Evolutionary conservation across 2,888 invertebrate genomes (phyloP), one percentile per base, ranked within the genome.

Genomic region (Sympetrum striolatum): DNA sequence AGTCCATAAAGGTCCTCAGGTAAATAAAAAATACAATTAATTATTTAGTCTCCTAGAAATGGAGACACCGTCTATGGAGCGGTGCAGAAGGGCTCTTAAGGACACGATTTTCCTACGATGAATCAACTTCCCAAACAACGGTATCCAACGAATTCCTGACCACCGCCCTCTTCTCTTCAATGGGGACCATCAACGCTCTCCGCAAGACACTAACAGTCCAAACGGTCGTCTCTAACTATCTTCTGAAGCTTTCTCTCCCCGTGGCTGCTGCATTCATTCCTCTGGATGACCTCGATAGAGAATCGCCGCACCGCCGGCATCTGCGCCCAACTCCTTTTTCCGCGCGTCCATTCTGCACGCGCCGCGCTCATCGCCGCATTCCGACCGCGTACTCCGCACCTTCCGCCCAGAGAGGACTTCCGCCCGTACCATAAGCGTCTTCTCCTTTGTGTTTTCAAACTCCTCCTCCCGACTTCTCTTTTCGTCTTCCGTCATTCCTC

Each of bases 371-470:
- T 35, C 35, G 37, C 39, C 60, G 86, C 86, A 86, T 86, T 86
- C 86, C 60, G 2, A 22, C 10, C 18, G 86, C 86, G 86, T 86
- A 86, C 82, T 35, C 60, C 18, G 53, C 35, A 82, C 58, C 86
- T 86, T 86, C 86, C 86, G 86, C 37, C 58, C 86, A 31, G 1
- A 31, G 1, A n/a, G 86, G 53, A 86, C 86, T 86, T 86, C 86
- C 86, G 86, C 60, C 86, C 86, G 22, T 18, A 12, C 86, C 86
- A 64, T 86, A 86, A 37, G 37, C 60, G 58, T 80, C 35, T 60
- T n/a, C 60, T 86, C 58, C 58, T n/a, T 60, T 53, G 58, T 53
- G 18, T 37, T 37, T 39, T 39, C 39, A 39, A 39, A 39, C 39
- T 44, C 44, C 44, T 53, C 86, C 60, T 86, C 60, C 86, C 37